Conservation (phyloP, 2,888 invertebrate genomes). For the Onchidella celtica region DNA sequence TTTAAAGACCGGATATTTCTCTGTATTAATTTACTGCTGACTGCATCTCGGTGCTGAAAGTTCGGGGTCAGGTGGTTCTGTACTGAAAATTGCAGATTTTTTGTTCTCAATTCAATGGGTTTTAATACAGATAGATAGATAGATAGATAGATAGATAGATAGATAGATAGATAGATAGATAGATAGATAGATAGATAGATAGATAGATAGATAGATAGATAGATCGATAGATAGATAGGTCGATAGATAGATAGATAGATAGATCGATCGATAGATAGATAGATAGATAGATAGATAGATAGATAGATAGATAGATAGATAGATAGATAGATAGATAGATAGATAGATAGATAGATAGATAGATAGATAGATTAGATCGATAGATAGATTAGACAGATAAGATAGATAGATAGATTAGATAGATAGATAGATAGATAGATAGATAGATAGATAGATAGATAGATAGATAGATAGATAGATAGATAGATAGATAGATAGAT, state of each 20-base stretch:
- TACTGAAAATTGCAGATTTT: too few relatives aligned
- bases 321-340: background rate
- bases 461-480: background rate
- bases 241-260: too few relatives aligned
- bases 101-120: too few relatives aligned
- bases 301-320: background rate
- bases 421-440: background rate
- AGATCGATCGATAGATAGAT: too few relatives aligned
- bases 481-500: background rate
- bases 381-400: too few relatives aligned
- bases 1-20: too few relatives aligned
- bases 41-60: too few relatives aligned
- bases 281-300: background rate
- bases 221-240: too few relatives aligned
- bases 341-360: background rate
- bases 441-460: background rate
- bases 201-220: background rate
- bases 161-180: background rate
- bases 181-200: background rate
- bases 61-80: too few relatives aligned
- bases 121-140: too few relatives aligned
- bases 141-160: background rate
- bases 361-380: background rate
- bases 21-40: too few relatives aligned
- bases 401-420: background rate